Conservation (phyloP, 2,113 vertebrate genomes). For the Aix galericulata region DNA sequence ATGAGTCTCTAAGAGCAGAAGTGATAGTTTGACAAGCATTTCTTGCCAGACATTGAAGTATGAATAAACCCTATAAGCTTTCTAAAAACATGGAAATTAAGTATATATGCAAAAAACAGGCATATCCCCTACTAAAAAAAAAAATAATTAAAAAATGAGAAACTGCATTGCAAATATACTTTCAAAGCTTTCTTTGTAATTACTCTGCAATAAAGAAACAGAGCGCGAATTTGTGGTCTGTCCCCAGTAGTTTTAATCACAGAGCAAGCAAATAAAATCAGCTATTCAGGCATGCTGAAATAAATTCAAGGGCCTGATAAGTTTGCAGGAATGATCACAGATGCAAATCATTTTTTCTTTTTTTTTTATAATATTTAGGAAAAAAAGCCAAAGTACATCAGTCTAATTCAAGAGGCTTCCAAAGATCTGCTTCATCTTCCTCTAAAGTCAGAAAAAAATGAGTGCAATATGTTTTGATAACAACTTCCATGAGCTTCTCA, state of each 20-base stretch:
- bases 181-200: conserved; percentile 34
- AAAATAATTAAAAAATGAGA: not conserved
- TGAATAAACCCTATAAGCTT: not conserved
- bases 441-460: not conserved
- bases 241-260: conserved; percentile 13
- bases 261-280: conserved; percentile 46
- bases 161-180: conserved; percentile 19
- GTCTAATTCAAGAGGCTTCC: not conserved
- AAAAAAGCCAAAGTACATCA: not conserved
- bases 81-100: not conserved
- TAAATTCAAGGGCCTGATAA: conserved; percentile 5
- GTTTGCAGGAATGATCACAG: not conserved
- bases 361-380: no score
- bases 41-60: not conserved
- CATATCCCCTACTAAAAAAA: not conserved
- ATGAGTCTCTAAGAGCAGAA: not conserved
- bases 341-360: not conserved
- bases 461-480: not conserved
- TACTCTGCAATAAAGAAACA: conserved; percentile 7
- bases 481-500: not conserved
- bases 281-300: not conserved
- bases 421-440: not conserved
- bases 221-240: conserved; percentile 21
- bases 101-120: not conserved
- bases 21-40: not conserved